Conservation (phyloP, 1,140 invertebrate genomes). For the Eriosoma lanigerum region DNA sequence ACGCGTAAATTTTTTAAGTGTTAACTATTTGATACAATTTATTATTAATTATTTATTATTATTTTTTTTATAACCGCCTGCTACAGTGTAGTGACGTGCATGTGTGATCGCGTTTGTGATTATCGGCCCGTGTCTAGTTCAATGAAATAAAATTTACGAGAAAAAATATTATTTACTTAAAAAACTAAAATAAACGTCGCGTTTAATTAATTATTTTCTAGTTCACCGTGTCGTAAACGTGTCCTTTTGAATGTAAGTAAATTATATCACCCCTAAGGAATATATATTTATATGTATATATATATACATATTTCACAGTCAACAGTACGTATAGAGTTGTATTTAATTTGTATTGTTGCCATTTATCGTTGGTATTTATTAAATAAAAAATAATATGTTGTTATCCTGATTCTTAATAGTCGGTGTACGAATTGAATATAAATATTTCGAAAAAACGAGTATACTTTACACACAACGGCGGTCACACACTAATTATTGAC, state of each 20-base stretch:
- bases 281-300: too few species aligned
- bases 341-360: too few species aligned
- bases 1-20: neutral
- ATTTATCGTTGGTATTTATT: too few species aligned
- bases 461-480: too few species aligned
- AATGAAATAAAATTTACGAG: neutral
- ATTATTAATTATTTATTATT: neutral
- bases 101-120: neutral
- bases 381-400: too few species aligned
- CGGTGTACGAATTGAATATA: too few species aligned
- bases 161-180: neutral
- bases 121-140: neutral
- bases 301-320: neutral
- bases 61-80: neutral
- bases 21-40: neutral
- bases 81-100: neutral
- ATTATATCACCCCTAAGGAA: neutral
- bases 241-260: neutral
- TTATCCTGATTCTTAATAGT: too few species aligned
- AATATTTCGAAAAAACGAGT: too few species aligned
- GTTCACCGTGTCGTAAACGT: neutral
- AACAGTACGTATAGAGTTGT: conserved; percentile 20
- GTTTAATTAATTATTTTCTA: too few species aligned
- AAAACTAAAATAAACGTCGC: neutral
- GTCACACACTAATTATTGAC: too few species aligned